phyloP scores from a whole-genome alignment of 2,113 vertebrate genomes.

The Alosa alosa region DNA sequence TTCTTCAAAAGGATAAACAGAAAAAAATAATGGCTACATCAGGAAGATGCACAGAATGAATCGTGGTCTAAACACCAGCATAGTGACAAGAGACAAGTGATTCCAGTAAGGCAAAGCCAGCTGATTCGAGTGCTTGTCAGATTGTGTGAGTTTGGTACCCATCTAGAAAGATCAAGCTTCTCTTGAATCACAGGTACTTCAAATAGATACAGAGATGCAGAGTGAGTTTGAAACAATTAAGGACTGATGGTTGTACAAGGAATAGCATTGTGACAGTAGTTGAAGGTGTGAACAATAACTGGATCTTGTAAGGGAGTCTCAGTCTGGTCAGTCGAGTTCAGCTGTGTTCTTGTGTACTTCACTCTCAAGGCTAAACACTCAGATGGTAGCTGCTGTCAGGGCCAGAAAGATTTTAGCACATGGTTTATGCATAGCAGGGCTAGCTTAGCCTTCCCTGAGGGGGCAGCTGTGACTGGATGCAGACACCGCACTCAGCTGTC shows the following conservation, averaged over 20 bases:
- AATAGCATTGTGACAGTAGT: neutral
- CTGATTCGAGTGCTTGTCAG: too few relatives aligned
- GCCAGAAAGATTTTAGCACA: neutral
- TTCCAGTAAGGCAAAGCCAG: neutral
- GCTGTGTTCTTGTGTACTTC: neutral
- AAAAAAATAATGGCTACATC: neutral
- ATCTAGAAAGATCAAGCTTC: too few relatives aligned
- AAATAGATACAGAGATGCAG: too few relatives aligned
- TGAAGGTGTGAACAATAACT: neutral
- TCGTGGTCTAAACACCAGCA: neutral
- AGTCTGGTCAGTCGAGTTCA: neutral
- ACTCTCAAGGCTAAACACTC: neutral
- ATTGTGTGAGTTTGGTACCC: too few relatives aligned
- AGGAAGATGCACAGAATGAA: neutral
- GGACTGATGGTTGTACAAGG: too few relatives aligned
- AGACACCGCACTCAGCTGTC: constrained; percentile 56
- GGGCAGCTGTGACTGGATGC: constrained; percentile 37
- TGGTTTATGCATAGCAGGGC: neutral
- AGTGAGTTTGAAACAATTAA: neutral
- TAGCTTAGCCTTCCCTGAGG: neutral
- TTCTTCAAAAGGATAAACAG: neutral
- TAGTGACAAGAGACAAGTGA: neutral
- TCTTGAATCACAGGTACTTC: too few relatives aligned
- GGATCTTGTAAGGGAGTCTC: neutral
- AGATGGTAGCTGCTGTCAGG: neutral